Evolutionary conservation across 2,113 vertebrate genomes (phyloP).

Genomic region (Macquaria ambigua): DNA sequence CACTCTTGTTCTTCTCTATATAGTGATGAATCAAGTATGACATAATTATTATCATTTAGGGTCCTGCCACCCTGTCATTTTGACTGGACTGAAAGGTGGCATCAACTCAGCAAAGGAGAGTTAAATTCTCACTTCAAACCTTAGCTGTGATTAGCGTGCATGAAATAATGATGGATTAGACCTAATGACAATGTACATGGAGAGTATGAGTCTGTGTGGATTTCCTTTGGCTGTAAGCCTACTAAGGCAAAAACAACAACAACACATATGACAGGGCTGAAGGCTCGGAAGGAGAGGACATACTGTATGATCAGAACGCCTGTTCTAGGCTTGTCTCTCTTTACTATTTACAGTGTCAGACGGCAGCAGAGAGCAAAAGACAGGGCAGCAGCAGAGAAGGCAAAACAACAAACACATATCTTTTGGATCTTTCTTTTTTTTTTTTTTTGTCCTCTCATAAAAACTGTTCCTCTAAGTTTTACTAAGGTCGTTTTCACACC

Average conservation of each 20-base stretch:
- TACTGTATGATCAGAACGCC: too few relatives aligned
- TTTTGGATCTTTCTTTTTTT: not conserved
- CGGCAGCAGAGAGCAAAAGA: too few relatives aligned
- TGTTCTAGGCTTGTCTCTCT: not conserved
- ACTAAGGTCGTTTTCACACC: too few relatives aligned
- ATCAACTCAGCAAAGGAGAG: not conserved
- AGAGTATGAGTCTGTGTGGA: not conserved
- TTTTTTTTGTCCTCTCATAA: too few relatives aligned
- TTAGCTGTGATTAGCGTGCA: constrained; percentile 30
- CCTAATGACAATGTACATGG: constrained; percentile 18
- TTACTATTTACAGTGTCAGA: not conserved
- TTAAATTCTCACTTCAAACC: constrained; percentile 5
- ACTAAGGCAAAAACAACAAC: constrained; percentile 1
- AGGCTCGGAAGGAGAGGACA: not conserved
- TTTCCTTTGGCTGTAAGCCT: constrained; percentile 2
- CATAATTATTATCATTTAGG: not conserved
- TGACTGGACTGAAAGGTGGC: not conserved
- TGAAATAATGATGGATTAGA: constrained; percentile 40
- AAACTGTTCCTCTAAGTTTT: too few relatives aligned
- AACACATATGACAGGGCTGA: not conserved
- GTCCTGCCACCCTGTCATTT: not conserved
- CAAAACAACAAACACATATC: not conserved
- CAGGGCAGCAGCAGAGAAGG: not conserved
- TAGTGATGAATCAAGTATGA: not conserved
- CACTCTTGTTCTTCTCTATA: not conserved